These are phyloP conservation scores for Mungos mungo DNA, from an alignment of 2,113 vertebrate species.

Conservation along the genomic window DNA sequence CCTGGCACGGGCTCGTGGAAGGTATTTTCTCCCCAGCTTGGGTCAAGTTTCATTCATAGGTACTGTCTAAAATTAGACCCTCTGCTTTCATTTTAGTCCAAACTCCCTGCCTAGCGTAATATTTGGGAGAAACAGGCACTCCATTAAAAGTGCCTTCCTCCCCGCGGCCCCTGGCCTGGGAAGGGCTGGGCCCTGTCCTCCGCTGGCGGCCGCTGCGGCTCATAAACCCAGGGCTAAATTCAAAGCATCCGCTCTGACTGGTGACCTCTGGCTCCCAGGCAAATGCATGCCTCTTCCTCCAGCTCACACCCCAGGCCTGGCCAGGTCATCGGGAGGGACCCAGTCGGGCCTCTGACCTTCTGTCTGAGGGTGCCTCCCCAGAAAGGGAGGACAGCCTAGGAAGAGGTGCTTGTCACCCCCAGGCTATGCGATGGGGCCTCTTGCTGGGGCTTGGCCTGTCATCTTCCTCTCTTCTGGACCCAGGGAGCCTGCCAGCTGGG, in stretches of 20 bases:
- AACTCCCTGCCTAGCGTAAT: slow-evolving; percentile 82
- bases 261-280: slow-evolving; percentile 63
- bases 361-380: background rate
- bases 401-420: background rate
- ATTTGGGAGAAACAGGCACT: slow-evolving; percentile 82
- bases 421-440: background rate
- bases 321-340: slow-evolving; percentile 57
- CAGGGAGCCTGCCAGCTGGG: background rate
- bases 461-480: background rate
- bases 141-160: slow-evolving; percentile 77
- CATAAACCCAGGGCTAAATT: slow-evolving; percentile 77
- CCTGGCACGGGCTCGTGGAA: slow-evolving; percentile 82
- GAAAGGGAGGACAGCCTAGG: background rate
- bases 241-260: slow-evolving; percentile 77
- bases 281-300: slow-evolving; percentile 1
- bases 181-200: slow-evolving; percentile 61
- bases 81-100: slow-evolving; percentile 86
- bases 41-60: slow-evolving; percentile 89
- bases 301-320: slow-evolving; percentile 37
- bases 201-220: slow-evolving; percentile 61
- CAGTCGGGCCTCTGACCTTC: background rate
- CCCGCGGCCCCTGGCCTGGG: slow-evolving; percentile 61
- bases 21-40: slow-evolving; percentile 85
- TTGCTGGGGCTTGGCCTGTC: background rate
- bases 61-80: slow-evolving; percentile 87